A percentile compares a stretch with the other conserved stretches of the same genome.
These are phyloP conservation scores for Crocidura indochinensis DNA, from an alignment of 2,797 vertebrate genomes.

Conservation along the genomic window DNA sequence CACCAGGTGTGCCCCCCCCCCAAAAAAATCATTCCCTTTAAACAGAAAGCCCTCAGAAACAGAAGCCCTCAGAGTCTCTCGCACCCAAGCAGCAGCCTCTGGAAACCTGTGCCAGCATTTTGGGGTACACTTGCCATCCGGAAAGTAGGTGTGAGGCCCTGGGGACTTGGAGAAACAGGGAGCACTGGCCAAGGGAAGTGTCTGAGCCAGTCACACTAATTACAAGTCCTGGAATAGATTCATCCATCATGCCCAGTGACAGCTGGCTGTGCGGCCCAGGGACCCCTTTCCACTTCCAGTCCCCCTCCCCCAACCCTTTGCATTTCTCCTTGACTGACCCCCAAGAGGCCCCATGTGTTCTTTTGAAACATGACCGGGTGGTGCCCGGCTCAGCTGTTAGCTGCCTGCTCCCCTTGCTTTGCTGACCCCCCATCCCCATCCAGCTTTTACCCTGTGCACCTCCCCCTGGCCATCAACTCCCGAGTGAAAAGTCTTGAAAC, in stretches of 20 bases:
- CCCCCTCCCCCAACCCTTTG: neutral
- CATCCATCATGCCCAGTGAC: constrained; percentile 66
- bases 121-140: neutral
- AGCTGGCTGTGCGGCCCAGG: neutral
- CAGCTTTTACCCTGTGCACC: too few species aligned
- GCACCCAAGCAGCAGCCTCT: neutral
- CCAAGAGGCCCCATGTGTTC: neutral
- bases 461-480: too few species aligned
- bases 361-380: neutral
- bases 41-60: too few species aligned
- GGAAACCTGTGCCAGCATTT: neutral
- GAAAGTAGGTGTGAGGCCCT: neutral
- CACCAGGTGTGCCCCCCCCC: too few species aligned
- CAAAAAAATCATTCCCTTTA: too few species aligned
- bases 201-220: constrained; percentile 37
- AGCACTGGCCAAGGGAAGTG: neutral
- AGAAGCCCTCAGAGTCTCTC: neutral
- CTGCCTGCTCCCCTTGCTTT: neutral
- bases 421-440: too few species aligned
- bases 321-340: constrained; percentile 20
- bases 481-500: neutral
- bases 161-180: neutral
- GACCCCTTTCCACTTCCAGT: too few species aligned
- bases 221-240: neutral
- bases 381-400: neutral